phyloP scores from a whole-genome alignment of 1,140 invertebrate genomes.

The Melipona quadrifasciata region DNA sequence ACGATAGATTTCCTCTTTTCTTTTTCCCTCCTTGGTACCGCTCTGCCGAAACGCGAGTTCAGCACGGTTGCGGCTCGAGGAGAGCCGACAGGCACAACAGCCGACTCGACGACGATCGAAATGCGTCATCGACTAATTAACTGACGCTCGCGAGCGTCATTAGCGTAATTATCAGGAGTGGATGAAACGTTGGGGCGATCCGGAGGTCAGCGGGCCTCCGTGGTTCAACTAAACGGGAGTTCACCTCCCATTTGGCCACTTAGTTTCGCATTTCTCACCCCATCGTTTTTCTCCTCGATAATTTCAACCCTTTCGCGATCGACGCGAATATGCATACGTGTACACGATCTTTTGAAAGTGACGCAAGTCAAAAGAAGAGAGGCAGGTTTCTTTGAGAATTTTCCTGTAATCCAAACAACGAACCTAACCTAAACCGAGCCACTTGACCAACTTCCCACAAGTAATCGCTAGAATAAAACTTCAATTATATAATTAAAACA shows the following conservation, averaged over 20 bases:
- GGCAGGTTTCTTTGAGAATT: too few relatives aligned
- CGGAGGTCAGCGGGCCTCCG: background rate
- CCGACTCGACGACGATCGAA: constrained; percentile 20
- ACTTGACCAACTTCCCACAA: too few relatives aligned
- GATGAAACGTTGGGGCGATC: constrained; percentile 24
- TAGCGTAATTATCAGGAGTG: constrained; percentile 46
- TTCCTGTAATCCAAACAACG: too few relatives aligned
- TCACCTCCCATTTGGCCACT: background rate
- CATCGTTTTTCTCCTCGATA: background rate
- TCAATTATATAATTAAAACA: too few relatives aligned
- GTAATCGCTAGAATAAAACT: too few relatives aligned
- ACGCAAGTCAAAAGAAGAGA: too few relatives aligned
- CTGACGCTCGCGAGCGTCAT: constrained; percentile 37
- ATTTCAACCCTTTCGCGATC: background rate
- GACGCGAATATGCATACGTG: too few relatives aligned
- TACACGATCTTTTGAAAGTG: too few relatives aligned
- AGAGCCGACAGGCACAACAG: too few relatives aligned
- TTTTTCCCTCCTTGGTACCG: too few relatives aligned
- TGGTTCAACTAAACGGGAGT: background rate
- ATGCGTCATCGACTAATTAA: constrained; percentile 53
- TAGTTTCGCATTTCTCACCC: background rate
- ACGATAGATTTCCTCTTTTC: background rate
- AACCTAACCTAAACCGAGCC: too few relatives aligned
- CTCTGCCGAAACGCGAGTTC: background rate
- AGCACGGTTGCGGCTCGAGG: background rate